These are phyloP conservation scores for Myioborus miniatus DNA, from an alignment of 2,797 vertebrate genomes.

Conservation along the genomic window DNA sequence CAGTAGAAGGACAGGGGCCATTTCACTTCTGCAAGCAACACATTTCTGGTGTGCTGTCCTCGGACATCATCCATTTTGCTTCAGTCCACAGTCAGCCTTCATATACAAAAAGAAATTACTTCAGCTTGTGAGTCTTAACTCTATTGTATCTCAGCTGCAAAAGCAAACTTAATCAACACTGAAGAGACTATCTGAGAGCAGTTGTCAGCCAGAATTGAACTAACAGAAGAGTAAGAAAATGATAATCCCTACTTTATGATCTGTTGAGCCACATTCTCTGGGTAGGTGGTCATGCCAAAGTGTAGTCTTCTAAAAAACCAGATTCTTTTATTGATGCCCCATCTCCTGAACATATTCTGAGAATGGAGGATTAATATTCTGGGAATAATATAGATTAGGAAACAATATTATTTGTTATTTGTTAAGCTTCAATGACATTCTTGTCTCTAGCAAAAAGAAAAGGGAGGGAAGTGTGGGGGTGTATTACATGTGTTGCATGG, in stretches of 20 bases:
- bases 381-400: background rate
- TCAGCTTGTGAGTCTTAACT: background rate
- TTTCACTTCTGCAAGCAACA: background rate
- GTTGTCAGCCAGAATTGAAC: background rate
- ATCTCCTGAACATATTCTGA: background rate
- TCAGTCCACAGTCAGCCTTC: background rate
- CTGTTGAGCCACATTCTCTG: background rate
- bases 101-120: background rate
- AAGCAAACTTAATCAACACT: background rate
- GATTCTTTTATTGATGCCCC: background rate
- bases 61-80: background rate
- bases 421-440: background rate
- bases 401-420: background rate
- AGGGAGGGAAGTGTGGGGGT: background rate
- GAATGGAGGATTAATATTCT: background rate
- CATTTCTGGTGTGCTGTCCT: background rate
- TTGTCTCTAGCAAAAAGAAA: background rate
- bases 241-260: background rate
- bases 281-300: background rate
- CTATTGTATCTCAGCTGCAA: background rate
- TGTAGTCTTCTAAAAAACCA: background rate
- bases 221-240: background rate
- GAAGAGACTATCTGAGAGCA: background rate
- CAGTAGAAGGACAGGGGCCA: fast-evolving
- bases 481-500: conserved; percentile 9